Conservation (phyloP, 1,140 invertebrate genomes). For the Platyura marginata region DNA sequence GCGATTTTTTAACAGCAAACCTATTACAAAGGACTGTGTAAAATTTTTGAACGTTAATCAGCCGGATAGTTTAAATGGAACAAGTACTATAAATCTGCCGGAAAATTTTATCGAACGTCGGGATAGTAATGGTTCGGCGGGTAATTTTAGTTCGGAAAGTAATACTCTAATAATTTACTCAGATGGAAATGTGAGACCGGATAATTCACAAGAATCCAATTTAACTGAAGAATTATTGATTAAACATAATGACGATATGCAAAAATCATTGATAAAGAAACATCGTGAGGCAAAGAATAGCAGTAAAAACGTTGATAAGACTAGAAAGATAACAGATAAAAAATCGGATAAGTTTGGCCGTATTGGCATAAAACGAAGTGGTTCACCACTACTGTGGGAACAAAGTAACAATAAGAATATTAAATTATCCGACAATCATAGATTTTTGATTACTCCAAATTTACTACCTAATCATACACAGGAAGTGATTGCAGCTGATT, state of each 20-base stretch:
- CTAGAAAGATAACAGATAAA: too few species aligned
- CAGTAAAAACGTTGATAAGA: too few species aligned
- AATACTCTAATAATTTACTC: slow-evolving; percentile 22
- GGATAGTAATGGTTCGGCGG: slow-evolving; percentile 32
- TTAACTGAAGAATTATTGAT: slow-evolving; percentile 45
- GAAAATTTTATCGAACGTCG: too few species aligned
- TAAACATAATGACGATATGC: slow-evolving; percentile 60
- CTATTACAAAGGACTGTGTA: slow-evolving; percentile 34
- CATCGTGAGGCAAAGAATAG: background rate
- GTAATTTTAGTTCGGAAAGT: slow-evolving; percentile 31
- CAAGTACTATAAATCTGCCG: too few species aligned
- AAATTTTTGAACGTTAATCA: slow-evolving; percentile 16
- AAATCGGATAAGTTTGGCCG: too few species aligned
- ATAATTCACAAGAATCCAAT: slow-evolving; percentile 28
- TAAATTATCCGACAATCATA: too few species aligned
- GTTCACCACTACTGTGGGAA: too few species aligned
- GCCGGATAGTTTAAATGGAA: slow-evolving; percentile 16
- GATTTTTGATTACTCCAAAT: too few species aligned
- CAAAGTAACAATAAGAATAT: too few species aligned
- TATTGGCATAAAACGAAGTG: too few species aligned
- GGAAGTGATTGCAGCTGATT: too few species aligned
- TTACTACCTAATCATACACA: too few species aligned
- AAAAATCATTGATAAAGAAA: slow-evolving; percentile 32
- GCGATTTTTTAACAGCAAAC: slow-evolving; percentile 69
- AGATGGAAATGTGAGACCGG: slow-evolving; percentile 9